Conservation (phyloP, 30 jellyfish, hydroid and myxozoan genomes). For the Phacellophora camtschatica region DNA sequence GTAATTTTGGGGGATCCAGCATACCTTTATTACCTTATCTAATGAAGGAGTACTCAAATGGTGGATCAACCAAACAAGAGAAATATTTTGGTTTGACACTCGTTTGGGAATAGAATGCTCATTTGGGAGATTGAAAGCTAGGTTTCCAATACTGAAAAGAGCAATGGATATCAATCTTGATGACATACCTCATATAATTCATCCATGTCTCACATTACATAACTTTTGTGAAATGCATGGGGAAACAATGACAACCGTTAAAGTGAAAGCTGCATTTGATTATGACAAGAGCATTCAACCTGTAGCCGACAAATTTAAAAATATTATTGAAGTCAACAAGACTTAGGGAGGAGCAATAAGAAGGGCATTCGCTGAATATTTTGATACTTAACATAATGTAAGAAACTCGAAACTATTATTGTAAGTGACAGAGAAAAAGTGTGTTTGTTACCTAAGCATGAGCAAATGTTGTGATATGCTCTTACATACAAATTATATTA, state of each 20-base stretch:
- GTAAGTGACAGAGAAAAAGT: no score
- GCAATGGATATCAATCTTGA: neutral
- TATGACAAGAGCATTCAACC: slow-evolving; percentile 18
- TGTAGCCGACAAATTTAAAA: slow-evolving; percentile 6
- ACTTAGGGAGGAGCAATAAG: neutral
- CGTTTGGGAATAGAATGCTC: slow-evolving; percentile 23
- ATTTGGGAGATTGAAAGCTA: slow-evolving; percentile 14
- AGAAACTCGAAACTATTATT: neutral
- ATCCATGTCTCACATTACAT: neutral
- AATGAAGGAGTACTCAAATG: slow-evolving; percentile 14
- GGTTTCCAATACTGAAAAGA: neutral
- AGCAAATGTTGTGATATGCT: no score
- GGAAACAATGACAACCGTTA: slow-evolving; percentile 13
- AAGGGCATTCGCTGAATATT: neutral
- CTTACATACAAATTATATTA: no score
- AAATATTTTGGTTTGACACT: slow-evolving; percentile 16
- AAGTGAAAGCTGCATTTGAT: slow-evolving; percentile 7
- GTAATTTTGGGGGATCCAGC: slow-evolving; percentile 17
- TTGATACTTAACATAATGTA: neutral
- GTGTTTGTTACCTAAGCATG: no score
- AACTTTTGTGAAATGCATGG: slow-evolving; percentile 18
- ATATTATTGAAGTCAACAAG: slow-evolving; percentile 2
- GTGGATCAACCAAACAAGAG: slow-evolving; percentile 18
- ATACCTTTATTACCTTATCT: slow-evolving; percentile 11
- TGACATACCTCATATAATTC: neutral